Conservation (phyloP, 1,140 invertebrate genomes). For the Sitodiplosis mosellana region DNA sequence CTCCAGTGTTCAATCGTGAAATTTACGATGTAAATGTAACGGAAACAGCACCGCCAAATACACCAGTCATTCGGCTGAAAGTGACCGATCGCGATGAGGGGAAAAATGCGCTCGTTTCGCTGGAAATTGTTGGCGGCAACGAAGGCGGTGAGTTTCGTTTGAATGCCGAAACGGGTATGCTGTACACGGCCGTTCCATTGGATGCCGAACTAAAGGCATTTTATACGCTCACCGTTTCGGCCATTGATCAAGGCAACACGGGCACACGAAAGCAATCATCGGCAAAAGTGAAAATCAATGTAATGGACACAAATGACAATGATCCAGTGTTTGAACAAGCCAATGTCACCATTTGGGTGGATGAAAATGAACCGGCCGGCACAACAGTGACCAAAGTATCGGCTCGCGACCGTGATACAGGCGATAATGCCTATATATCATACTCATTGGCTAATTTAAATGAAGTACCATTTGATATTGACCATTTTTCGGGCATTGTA, state of each 20-base stretch:
- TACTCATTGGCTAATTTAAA: constrained; percentile 82
- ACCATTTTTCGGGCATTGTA: constrained; percentile 82
- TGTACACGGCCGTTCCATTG: constrained; percentile 64
- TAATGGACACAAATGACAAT: constrained; percentile 83
- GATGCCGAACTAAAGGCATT: constrained; percentile 78
- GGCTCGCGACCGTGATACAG: constrained; percentile 75
- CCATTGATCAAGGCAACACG: constrained; percentile 70
- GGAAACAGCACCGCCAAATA: constrained; percentile 75
- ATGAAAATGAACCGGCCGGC: constrained; percentile 78
- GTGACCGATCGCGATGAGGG: constrained; percentile 72
- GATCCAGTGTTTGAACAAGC: constrained; percentile 66
- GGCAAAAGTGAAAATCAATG: constrained; percentile 72
- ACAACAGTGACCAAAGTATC: constrained; percentile 61
- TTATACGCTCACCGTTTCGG: constrained; percentile 81
- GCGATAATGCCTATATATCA: constrained; percentile 87
- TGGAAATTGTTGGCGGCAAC: constrained; percentile 84
- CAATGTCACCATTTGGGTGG: constrained; percentile 42
- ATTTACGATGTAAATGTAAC: constrained; percentile 73
- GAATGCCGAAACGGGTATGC: constrained; percentile 71
- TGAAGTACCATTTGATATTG: constrained; percentile 85
- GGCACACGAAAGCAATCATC: constrained; percentile 70
- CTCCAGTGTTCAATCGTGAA: constrained; percentile 36
- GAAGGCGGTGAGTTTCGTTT: constrained; percentile 74
- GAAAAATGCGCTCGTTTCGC: constrained; percentile 60
- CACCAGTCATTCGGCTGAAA: constrained; percentile 68